Percentiles rank a stretch among this genome's conserved stretches.
phyloP scores from a whole-genome alignment of 1,140 invertebrate species.

The Colletes gigas region DNA sequence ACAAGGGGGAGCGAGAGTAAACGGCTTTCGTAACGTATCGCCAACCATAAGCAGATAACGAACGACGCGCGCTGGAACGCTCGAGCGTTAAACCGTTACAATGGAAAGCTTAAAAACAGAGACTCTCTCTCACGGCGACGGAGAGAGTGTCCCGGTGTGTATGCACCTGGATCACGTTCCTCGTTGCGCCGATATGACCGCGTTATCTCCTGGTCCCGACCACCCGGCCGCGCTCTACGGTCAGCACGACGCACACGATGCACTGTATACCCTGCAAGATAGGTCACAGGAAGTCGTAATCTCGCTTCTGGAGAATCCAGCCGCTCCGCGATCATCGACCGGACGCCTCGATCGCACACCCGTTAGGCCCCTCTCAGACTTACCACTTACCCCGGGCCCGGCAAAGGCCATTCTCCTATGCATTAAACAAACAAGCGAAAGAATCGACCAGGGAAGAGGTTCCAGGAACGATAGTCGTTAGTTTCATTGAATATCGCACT shows the following conservation, averaged over 20 bases:
- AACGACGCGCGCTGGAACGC: conserved; percentile 28
- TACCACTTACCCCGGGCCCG: no score
- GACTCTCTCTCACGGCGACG: neutral
- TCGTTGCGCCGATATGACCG: conserved; percentile 47
- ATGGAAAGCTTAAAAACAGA: conserved; percentile 44
- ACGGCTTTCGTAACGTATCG: conserved; percentile 43
- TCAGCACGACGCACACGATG: conserved; percentile 3
- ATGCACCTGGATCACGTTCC: conserved; percentile 59
- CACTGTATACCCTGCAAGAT: conserved; percentile 15
- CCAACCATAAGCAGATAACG: conserved; percentile 42
- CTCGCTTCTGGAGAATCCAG: conserved; percentile 31
- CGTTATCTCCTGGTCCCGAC: conserved; percentile 54
- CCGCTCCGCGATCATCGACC: conserved; percentile 4
- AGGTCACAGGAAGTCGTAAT: conserved; percentile 65
- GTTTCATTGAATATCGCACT: no score
- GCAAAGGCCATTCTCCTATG: no score
- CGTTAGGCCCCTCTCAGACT: no score
- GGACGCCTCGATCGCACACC: conserved; percentile 16
- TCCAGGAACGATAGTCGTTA: no score
- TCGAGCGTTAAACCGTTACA: conserved; percentile 39
- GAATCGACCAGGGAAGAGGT: no score
- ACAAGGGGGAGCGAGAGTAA: neutral
- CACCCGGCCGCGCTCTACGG: conserved; percentile 35
- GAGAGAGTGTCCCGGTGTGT: conserved; percentile 1
- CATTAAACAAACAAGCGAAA: no score